A percentile compares a stretch with the other conserved stretches of the same genome.
Conservation (phyloP, 2,888 invertebrate genomes). For the Coleophora deauratella region DNA sequence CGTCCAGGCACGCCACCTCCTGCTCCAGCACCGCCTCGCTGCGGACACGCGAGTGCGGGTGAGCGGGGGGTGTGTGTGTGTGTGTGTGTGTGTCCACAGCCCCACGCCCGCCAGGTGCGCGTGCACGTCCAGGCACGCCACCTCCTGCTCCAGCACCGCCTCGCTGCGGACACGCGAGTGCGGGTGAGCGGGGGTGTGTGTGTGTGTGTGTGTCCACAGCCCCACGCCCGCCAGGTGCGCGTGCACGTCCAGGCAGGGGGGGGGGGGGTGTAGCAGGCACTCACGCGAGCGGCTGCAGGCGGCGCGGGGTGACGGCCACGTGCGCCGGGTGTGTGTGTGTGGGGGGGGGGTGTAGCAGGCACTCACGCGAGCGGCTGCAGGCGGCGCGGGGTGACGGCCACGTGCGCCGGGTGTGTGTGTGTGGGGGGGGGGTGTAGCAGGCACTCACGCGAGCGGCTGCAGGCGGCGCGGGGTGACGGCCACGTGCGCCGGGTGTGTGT, state of each 20-base stretch:
- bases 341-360: neutral
- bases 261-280: slow-evolving; percentile 11
- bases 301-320: slow-evolving; percentile 3
- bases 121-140: slow-evolving; percentile 97
- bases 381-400: slow-evolving; percentile 3
- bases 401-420: no score
- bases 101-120: no score
- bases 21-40: slow-evolving; percentile 86
- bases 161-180: slow-evolving; percentile 66
- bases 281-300: slow-evolving; percentile 28
- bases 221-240: no score
- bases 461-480: slow-evolving; percentile 16
- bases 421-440: neutral
- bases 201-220: no score
- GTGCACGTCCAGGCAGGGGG: no score
- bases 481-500: no score
- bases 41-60: no score
- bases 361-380: slow-evolving; percentile 31
- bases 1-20: slow-evolving; percentile 97
- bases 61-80: no score
- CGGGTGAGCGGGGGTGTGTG: no score
- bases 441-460: slow-evolving; percentile 27
- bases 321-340: no score
- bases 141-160: slow-evolving; percentile 90
- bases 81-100: no score